These are phyloP conservation scores for Clarias fuscus DNA, from an alignment of 2,797 vertebrate species.

Conservation along the genomic window DNA sequence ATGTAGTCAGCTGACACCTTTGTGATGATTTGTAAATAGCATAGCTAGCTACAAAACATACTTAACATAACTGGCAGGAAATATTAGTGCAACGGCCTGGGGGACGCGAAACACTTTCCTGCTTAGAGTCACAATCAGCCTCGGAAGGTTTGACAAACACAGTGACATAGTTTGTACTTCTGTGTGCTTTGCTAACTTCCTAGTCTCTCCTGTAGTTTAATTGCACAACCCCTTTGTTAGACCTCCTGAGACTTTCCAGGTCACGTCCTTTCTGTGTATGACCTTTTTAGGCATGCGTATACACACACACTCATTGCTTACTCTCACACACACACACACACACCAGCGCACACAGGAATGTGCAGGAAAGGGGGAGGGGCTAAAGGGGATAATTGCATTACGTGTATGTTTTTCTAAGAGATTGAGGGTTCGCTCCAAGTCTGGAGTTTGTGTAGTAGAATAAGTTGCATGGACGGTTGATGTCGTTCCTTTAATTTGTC, in stretches of 20 bases:
- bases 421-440: not conserved
- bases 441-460: not conserved
- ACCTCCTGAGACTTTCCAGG: conserved; percentile 26
- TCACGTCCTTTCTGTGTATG: not conserved
- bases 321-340: not conserved
- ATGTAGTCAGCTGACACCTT: too few species aligned
- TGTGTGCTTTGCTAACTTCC: not conserved
- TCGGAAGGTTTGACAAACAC: not conserved
- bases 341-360: conserved; percentile 42
- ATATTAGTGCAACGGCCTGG: not conserved
- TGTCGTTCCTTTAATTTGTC: not conserved
- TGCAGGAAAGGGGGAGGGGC: not conserved
- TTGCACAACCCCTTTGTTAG: not conserved
- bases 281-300: conserved; percentile 30
- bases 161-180: not conserved
- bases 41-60: not conserved
- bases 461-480: too few species aligned
- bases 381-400: conserved; percentile 9
- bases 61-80: not conserved
- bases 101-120: too few species aligned
- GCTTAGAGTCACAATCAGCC: not conserved
- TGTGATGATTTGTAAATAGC: not conserved
- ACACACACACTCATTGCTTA: conserved; percentile 4
- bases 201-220: conserved; percentile 20
- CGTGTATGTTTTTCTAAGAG: not conserved